Conservation (phyloP, 1,140 invertebrate genomes). For the Rhyacophila brunnea region DNA sequence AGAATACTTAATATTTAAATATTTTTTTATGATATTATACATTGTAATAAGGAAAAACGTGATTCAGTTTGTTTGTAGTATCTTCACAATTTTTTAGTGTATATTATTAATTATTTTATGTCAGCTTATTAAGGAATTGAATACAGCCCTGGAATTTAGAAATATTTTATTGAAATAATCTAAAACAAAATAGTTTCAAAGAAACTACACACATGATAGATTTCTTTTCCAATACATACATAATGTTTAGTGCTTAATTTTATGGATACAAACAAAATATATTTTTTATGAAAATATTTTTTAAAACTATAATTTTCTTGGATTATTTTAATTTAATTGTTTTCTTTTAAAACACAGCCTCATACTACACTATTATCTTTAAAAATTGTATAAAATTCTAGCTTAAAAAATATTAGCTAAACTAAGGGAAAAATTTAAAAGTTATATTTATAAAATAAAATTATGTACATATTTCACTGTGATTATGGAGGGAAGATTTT, state of each 20-base stretch:
- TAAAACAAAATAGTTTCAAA: too few species aligned
- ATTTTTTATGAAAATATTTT: not conserved
- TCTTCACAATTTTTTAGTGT: too few species aligned
- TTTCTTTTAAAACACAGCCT: not conserved
- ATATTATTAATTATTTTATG: too few species aligned
- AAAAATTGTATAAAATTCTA: too few species aligned
- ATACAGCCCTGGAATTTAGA: too few species aligned
- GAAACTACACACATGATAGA: not conserved
- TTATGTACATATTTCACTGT: constrained; percentile 25
- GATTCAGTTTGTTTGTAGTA: too few species aligned
- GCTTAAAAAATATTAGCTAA: constrained; percentile 2
- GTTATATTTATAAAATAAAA: constrained; percentile 24
- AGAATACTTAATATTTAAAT: too few species aligned
- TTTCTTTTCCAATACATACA: not conserved
- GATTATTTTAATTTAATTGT: not conserved
- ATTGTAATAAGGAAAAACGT: too few species aligned
- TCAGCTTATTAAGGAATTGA: too few species aligned
- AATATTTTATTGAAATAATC: too few species aligned
- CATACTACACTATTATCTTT: not conserved
- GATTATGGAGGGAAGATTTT: constrained; percentile 6
- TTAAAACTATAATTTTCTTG: not conserved
- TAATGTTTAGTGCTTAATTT: not conserved
- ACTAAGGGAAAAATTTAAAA: constrained; percentile 4
- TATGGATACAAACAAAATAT: not conserved
- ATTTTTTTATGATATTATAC: too few species aligned